Percentiles rank a stretch among this genome's conserved stretches.
phyloP scores from a whole-genome alignment of 2,113 vertebrate species.

The Festucalex cinctus region DNA sequence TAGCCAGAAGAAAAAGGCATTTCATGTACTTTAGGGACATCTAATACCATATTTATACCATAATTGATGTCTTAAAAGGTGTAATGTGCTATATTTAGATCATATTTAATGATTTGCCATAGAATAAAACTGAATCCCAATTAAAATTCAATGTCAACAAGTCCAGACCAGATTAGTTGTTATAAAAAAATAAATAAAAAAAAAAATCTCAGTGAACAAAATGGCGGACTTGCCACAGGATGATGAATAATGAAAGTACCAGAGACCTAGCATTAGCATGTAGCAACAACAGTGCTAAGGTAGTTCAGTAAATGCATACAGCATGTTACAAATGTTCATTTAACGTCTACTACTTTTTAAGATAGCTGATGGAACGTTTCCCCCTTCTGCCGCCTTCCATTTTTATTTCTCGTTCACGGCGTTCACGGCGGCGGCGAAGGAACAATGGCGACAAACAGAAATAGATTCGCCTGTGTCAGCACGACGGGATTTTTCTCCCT shows the following conservation, averaged over 20 bases:
- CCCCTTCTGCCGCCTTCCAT: neutral
- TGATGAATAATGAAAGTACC: too few species aligned
- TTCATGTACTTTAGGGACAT: neutral
- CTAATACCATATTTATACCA: too few species aligned
- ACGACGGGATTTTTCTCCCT: slow-evolving; percentile 78
- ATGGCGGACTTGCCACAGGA: too few species aligned
- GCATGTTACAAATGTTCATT: neutral
- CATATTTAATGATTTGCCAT: too few species aligned
- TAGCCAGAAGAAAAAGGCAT: neutral
- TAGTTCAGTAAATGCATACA: neutral
- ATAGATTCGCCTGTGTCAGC: slow-evolving; percentile 84
- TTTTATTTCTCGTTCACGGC: neutral
- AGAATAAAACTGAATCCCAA: neutral
- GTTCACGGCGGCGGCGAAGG: slow-evolving; percentile 80
- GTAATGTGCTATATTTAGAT: neutral
- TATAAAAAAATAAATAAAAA: too few species aligned
- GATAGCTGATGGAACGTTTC: neutral
- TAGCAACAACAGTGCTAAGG: neutral
- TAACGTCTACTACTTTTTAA: neutral
- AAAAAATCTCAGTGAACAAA: neutral
- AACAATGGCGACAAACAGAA: slow-evolving; percentile 77
- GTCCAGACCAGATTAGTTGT: neutral
- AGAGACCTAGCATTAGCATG: neutral
- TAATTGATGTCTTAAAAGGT: too few species aligned
- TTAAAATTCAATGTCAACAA: neutral